These are phyloP conservation scores for Athripsodes cinereus DNA, from an alignment of 2,888 invertebrate genomes.

Conservation along the genomic window DNA sequence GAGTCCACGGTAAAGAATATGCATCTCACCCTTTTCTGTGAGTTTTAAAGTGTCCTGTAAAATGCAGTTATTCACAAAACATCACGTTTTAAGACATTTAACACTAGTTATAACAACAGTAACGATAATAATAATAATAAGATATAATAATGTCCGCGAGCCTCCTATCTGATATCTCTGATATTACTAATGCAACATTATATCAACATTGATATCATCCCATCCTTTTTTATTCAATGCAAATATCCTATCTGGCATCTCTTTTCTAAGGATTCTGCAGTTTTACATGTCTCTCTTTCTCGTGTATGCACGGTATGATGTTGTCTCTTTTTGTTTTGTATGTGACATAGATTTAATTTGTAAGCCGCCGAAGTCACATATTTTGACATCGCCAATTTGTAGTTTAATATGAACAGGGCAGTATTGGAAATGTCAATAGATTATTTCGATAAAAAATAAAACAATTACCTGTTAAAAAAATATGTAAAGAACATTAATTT, in stretches of 20 bases:
- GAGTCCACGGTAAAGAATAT: too few species aligned
- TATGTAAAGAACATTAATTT: too few species aligned
- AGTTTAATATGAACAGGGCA: neutral
- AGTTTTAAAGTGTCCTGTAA: too few species aligned
- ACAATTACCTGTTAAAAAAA: too few species aligned
- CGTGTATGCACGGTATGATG: neutral
- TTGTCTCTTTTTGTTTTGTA: neutral
- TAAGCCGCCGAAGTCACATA: conserved; percentile 1
- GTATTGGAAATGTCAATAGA: too few species aligned
- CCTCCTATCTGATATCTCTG: neutral
- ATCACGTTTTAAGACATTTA: too few species aligned
- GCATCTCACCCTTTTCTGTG: too few species aligned
- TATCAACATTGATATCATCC: neutral
- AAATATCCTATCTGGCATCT: neutral
- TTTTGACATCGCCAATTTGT: neutral
- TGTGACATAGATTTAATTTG: neutral
- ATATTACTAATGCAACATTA: neutral
- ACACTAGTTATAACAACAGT: too few species aligned
- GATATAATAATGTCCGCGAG: neutral
- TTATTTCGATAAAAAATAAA: too few species aligned
- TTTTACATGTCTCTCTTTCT: neutral
- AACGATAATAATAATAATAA: too few species aligned
- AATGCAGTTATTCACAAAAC: too few species aligned
- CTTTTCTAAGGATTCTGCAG: neutral
- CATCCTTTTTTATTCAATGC: neutral